Percentiles rank a stretch among this genome's conserved stretches.
Evolutionary conservation across 2,888 invertebrate genomes (phyloP).

Genomic region (Rhaphigaster nebulosa): DNA sequence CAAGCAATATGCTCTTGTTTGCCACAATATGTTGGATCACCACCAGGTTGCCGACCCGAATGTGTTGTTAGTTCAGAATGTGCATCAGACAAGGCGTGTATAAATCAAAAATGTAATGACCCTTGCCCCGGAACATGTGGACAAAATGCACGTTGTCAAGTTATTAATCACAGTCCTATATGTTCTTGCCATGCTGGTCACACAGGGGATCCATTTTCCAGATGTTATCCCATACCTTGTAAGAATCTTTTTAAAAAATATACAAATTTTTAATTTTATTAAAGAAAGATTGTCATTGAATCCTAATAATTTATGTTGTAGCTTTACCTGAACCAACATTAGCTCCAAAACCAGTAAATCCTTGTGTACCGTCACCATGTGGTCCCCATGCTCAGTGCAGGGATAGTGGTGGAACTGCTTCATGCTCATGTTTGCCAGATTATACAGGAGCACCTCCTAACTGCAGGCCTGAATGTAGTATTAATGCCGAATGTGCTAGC

Average conservation of each 20-base stretch:
- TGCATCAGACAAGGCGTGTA: constrained; percentile 76
- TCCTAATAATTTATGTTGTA: background rate
- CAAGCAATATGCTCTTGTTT: constrained; percentile 82
- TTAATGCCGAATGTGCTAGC: constrained; percentile 77
- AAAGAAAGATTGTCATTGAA: background rate
- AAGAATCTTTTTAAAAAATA: constrained; percentile 67
- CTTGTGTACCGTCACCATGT: constrained; percentile 84
- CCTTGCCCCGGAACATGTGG: constrained; percentile 83
- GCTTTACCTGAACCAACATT: constrained; percentile 46
- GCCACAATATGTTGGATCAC: constrained; percentile 76
- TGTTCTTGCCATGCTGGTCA: constrained; percentile 76
- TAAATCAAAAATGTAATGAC: constrained; percentile 79
- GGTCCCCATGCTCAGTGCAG: constrained; percentile 84
- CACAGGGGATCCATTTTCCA: constrained; percentile 78
- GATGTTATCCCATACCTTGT: constrained; percentile 71
- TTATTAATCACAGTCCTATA: constrained; percentile 80
- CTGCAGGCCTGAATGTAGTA: constrained; percentile 84
- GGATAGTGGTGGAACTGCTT: constrained; percentile 80
- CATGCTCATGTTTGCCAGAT: constrained; percentile 81
- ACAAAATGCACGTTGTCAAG: constrained; percentile 79
- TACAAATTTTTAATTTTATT: background rate
- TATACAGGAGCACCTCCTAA: constrained; percentile 84
- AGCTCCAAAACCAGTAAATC: constrained; percentile 68
- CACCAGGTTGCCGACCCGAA: constrained; percentile 81
- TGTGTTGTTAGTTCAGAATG: constrained; percentile 82